Conservation (phyloP, 2,888 invertebrate species). For the Heteromurus nitidus region DNA sequence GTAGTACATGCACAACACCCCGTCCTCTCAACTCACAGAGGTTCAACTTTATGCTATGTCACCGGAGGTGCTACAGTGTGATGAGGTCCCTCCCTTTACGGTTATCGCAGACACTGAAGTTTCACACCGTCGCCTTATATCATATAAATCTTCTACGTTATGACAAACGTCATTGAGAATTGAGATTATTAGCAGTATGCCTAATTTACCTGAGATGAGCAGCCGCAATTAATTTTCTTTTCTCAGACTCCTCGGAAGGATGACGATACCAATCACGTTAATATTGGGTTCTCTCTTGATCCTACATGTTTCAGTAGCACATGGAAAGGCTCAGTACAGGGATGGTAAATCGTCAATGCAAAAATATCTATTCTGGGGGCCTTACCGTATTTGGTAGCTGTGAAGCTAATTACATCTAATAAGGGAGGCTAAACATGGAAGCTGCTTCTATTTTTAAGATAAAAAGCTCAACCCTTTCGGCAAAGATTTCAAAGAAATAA, state of each 20-base stretch:
- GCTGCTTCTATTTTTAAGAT: no score
- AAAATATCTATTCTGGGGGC: no score
- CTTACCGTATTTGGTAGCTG: background rate
- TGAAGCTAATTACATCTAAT: slow-evolving; percentile 17
- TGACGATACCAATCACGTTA: slow-evolving; percentile 51
- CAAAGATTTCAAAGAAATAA: no score
- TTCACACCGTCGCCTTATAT: background rate
- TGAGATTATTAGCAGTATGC: no score
- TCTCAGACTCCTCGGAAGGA: slow-evolving; percentile 48
- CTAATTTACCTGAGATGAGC: no score
- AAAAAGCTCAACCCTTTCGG: no score
- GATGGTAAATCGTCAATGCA: slow-evolving; percentile 37
- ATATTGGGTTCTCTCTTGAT: slow-evolving; percentile 57
- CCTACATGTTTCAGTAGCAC: slow-evolving; percentile 55
- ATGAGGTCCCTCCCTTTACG: background rate
- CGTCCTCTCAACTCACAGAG: background rate
- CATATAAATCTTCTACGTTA: no score
- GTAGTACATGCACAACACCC: background rate
- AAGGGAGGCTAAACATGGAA: no score
- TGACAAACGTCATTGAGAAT: no score
- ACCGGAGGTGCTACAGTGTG: background rate
- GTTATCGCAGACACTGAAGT: background rate
- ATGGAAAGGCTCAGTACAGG: slow-evolving; percentile 55
- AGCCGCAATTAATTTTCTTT: slow-evolving; percentile 4
- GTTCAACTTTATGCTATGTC: slow-evolving; percentile 3